A percentile compares a stretch with the other conserved stretches of the same genome.
These are phyloP conservation scores for Pentalonia nigronervosa DNA, from an alignment of 1,140 invertebrate species.

Conservation along the genomic window DNA sequence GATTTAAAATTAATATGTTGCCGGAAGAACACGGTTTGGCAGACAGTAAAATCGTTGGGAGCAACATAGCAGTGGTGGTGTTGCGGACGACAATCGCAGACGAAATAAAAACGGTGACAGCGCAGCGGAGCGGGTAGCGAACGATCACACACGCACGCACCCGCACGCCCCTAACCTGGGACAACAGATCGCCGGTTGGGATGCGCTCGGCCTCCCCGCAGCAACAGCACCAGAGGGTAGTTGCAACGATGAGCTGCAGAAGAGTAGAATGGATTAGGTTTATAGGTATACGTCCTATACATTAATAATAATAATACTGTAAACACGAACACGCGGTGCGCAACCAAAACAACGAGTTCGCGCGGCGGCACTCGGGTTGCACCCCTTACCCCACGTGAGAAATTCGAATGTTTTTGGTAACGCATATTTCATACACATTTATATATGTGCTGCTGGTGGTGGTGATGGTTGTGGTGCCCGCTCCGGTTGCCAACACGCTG, in stretches of 20 bases:
- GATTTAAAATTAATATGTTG: neutral
- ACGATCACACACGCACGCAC: neutral
- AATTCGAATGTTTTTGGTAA: neutral
- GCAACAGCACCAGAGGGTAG: neutral
- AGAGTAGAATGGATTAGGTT: neutral
- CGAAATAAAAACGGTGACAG: conserved; percentile 10
- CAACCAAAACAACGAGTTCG: conserved; percentile 32
- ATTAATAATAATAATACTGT: neutral
- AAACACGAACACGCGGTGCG: conserved; percentile 1
- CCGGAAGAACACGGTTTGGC: neutral
- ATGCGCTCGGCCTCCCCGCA: conserved; percentile 2
- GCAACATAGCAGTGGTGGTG: neutral
- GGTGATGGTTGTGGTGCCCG: neutral
- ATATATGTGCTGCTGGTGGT: neutral
- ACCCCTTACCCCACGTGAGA: neutral
- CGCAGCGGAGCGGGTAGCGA: neutral
- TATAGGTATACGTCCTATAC: neutral
- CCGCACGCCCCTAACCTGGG: conserved; percentile 47
- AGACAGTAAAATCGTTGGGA: neutral
- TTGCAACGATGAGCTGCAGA: neutral
- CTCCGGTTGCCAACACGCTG: neutral
- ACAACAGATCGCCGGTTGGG: conserved; percentile 55
- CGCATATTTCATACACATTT: neutral
- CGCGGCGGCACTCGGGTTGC: neutral
- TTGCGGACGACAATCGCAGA: neutral